phyloP scores from a whole-genome alignment of 1,140 invertebrate species.

The Drosophila orena region DNA sequence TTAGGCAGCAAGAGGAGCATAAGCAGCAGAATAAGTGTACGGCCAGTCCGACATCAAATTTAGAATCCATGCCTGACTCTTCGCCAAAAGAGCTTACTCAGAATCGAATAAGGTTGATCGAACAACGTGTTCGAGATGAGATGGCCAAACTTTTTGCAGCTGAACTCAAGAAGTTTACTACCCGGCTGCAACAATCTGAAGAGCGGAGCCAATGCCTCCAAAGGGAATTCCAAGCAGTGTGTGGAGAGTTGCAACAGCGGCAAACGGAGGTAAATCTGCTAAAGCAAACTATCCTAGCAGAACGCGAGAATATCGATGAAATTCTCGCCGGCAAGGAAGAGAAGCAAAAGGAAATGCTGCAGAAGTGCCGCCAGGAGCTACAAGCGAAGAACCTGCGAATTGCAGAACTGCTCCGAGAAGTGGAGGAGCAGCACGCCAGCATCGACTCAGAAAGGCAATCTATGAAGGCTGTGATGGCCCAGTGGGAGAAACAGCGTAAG shows the following conservation, averaged over 20 bases:
- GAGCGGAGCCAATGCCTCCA: slow-evolving; percentile 85
- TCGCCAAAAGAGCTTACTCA: slow-evolving; percentile 45
- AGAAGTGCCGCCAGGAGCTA: slow-evolving; percentile 66
- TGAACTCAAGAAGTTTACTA: slow-evolving; percentile 86
- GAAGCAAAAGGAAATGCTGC: slow-evolving; percentile 58
- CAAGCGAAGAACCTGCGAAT: slow-evolving; percentile 63
- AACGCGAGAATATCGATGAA: slow-evolving; percentile 86
- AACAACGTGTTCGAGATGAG: slow-evolving; percentile 86
- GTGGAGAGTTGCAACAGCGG: slow-evolving; percentile 63
- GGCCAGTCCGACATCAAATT: slow-evolving; percentile 13
- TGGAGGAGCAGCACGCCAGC: slow-evolving; percentile 72
- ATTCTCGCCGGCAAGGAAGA: slow-evolving; percentile 85
- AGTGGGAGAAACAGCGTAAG: slow-evolving; percentile 76
- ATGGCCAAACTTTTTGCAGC: slow-evolving; percentile 87
- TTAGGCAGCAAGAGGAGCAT: slow-evolving; percentile 51
- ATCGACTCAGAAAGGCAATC: slow-evolving; percentile 78
- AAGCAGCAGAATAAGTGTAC: slow-evolving; percentile 8
- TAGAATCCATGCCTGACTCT: neutral
- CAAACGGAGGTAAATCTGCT: slow-evolving; percentile 86
- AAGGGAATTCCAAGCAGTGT: slow-evolving; percentile 86
- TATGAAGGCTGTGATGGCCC: slow-evolving; percentile 78
- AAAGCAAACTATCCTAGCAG: slow-evolving; percentile 86
- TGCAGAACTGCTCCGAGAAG: slow-evolving; percentile 43
- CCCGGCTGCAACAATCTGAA: slow-evolving; percentile 85
- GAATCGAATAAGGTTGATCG: slow-evolving; percentile 61